These are phyloP conservation scores for Erebia palarica DNA, from an alignment of 2,888 invertebrate species.

Conservation along the genomic window DNA sequence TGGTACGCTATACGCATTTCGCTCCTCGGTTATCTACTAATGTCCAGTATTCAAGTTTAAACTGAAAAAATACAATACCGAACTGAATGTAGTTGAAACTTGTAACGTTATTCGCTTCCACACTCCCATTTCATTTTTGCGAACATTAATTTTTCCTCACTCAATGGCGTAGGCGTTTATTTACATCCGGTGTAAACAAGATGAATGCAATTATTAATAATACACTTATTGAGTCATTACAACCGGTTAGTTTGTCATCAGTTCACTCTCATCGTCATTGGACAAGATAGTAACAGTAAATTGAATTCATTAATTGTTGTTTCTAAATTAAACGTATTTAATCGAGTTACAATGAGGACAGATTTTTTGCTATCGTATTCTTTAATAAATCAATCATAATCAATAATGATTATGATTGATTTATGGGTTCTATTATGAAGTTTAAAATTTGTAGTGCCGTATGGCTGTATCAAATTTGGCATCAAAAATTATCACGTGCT, in stretches of 20 bases:
- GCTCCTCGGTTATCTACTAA: not conserved
- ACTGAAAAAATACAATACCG: not conserved
- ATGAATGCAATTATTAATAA: constrained; percentile 14
- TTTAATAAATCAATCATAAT: too few species aligned
- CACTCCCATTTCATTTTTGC: constrained; percentile 10
- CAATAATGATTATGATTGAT: too few species aligned
- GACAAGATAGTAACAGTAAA: not conserved
- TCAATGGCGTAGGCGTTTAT: constrained; percentile 28
- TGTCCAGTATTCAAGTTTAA: not conserved
- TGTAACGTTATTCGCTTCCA: not conserved
- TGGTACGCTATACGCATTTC: constrained; percentile 18
- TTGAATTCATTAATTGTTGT: not conserved
- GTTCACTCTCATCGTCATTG: not conserved
- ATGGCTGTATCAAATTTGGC: too few species aligned
- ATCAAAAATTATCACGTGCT: too few species aligned
- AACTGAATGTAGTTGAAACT: not conserved
- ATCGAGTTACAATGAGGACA: not conserved
- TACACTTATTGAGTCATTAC: constrained; percentile 9
- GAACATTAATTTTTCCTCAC: constrained; percentile 34
- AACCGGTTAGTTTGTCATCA: constrained; percentile 6
- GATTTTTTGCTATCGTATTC: not conserved
- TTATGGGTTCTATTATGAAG: too few species aligned
- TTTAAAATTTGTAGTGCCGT: too few species aligned
- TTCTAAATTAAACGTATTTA: not conserved
- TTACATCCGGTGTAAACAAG: constrained; percentile 30